phyloP scores from a whole-genome alignment of 1,140 invertebrate genomes.

The Drosophila repleta region DNA sequence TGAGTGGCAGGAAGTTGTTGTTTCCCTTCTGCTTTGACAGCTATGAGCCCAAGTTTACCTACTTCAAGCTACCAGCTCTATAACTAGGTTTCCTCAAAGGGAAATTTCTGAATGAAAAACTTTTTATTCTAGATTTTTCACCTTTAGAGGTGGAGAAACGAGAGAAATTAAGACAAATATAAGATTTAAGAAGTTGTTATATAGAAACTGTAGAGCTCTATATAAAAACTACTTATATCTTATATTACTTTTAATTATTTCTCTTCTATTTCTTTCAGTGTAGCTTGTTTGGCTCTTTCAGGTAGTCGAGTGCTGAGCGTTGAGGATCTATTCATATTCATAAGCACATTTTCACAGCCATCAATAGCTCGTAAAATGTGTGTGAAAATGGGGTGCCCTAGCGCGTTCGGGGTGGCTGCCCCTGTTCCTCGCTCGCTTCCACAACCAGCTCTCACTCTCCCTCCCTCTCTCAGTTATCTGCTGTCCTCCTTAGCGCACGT shows the following conservation, averaged over 20 bases:
- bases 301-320: slow-evolving; percentile 32
- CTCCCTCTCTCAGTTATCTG: background rate
- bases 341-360: slow-evolving; percentile 74
- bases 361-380: slow-evolving; percentile 77
- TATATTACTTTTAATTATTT: background rate
- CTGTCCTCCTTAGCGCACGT: slow-evolving; percentile 47
- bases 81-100: too few species aligned
- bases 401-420: slow-evolving; percentile 67
- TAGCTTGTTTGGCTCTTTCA: slow-evolving; percentile 16
- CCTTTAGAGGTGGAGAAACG: too few species aligned
- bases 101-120: too few species aligned
- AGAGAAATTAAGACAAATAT: too few species aligned
- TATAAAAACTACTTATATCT: too few species aligned
- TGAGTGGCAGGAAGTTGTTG: background rate
- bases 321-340: slow-evolving; percentile 67
- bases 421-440: background rate
- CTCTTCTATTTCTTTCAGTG: background rate
- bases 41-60: too few species aligned
- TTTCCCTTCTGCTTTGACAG: too few species aligned
- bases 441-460: background rate
- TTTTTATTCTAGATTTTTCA: too few species aligned
- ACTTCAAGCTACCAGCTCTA: too few species aligned
- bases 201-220: too few species aligned
- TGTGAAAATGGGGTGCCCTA: slow-evolving; percentile 68
- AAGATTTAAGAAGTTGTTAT: too few species aligned